These are phyloP conservation scores for Clarias macrocephalus DNA, from an alignment of 2,113 vertebrate species.

Conservation along the genomic window DNA sequence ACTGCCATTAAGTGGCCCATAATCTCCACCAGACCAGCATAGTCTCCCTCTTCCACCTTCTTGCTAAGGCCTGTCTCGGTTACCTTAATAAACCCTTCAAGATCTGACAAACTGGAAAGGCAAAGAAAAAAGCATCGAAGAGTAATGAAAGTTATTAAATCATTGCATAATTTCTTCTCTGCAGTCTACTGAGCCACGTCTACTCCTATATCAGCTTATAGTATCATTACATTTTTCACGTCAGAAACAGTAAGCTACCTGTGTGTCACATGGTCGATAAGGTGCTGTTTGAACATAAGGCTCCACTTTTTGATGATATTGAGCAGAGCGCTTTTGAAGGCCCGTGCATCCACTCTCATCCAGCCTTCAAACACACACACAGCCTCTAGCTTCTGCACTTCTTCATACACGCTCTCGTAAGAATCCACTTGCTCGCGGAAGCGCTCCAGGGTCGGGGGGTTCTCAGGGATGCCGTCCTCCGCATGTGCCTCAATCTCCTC, in stretches of 20 bases:
- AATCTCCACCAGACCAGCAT: constrained; percentile 77
- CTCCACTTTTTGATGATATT: constrained; percentile 90
- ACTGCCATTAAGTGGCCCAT: constrained; percentile 87
- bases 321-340: constrained; percentile 81
- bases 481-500: constrained; percentile 72
- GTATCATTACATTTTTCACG: not conserved
- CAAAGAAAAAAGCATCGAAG: not conserved
- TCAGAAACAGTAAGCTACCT: constrained; percentile 69
- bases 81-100: constrained; percentile 79
- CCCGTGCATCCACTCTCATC: constrained; percentile 81
- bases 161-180: not conserved
- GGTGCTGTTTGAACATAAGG: constrained; percentile 92
- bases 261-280: constrained; percentile 83
- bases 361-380: constrained; percentile 78
- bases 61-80: constrained; percentile 73
- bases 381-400: constrained; percentile 76
- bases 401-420: constrained; percentile 83
- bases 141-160: not conserved
- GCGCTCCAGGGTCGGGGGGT: constrained; percentile 74
- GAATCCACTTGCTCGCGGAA: constrained; percentile 83
- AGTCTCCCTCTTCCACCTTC: constrained; percentile 82
- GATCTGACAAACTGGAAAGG: constrained; percentile 79
- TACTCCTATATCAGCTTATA: not conserved
- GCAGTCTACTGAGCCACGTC: not conserved
- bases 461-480: constrained; percentile 70